Conservation (phyloP, 2,888 invertebrate species). For the Ectemnius lituratus region DNA sequence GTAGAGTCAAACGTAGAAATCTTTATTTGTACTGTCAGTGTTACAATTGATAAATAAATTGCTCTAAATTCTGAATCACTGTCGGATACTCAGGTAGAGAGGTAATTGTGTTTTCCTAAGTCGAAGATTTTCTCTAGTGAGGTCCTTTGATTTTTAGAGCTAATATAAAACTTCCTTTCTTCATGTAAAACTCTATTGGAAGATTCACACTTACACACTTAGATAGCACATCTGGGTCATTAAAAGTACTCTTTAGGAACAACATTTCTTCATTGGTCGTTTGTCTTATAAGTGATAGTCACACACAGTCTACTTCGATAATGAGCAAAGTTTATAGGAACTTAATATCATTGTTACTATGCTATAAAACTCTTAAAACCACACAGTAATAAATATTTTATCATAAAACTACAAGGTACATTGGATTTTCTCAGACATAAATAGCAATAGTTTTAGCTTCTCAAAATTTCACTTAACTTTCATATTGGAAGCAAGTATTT, state of each 20-base stretch:
- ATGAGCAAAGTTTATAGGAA: conserved; percentile 56
- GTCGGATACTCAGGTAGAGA: too few relatives aligned
- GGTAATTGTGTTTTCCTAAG: too few relatives aligned
- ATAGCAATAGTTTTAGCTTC: background rate
- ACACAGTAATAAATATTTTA: conserved; percentile 16
- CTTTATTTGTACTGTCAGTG: conserved; percentile 49
- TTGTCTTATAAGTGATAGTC: conserved; percentile 35
- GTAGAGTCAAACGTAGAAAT: conserved; percentile 5
- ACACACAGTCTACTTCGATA: conserved; percentile 13
- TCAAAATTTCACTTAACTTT: background rate
- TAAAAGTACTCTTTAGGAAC: conserved; percentile 28
- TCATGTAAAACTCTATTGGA: conserved; percentile 17
- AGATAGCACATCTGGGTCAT: conserved; percentile 30
- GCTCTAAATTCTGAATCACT: conserved; percentile 20
- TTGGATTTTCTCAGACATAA: conserved; percentile 4
- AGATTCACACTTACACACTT: conserved; percentile 17
- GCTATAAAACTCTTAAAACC: conserved; percentile 17
- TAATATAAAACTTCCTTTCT: background rate
- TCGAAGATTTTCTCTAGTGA: too few relatives aligned
- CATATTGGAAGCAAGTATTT: conserved; percentile 17
- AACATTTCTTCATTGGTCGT: conserved; percentile 31
- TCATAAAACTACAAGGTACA: conserved; percentile 2
- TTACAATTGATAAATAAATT: conserved; percentile 45
- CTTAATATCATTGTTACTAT: conserved; percentile 42
- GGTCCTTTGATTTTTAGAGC: background rate